phyloP scores from a whole-genome alignment of 1,140 invertebrate genomes.

The Cotesia glomerata region DNA sequence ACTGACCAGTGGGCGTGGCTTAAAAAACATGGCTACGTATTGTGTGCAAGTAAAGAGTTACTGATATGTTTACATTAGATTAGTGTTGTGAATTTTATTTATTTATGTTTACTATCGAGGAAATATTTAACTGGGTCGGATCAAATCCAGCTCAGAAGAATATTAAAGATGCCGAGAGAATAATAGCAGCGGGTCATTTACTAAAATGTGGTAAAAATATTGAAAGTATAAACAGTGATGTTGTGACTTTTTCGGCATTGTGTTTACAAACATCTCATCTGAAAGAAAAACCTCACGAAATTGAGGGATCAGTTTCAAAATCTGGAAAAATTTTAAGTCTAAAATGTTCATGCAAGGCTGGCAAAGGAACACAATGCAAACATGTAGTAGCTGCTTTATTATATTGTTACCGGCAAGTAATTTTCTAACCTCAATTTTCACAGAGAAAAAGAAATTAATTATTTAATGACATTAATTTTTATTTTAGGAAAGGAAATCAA shows the following conservation, averaged over 20 bases:
- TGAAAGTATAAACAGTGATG: neutral
- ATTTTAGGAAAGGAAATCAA: too few relatives aligned
- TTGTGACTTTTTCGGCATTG: conserved; percentile 1
- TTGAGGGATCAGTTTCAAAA: conserved; percentile 8
- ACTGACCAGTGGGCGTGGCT: too few relatives aligned
- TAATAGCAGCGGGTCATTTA: neutral
- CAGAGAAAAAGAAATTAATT: too few relatives aligned
- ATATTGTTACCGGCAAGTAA: conserved; percentile 21
- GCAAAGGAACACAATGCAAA: conserved; percentile 16
- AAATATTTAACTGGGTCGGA: conserved; percentile 1
- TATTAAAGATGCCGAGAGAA: neutral
- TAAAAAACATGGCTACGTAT: too few relatives aligned
- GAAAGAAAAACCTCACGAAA: conserved; percentile 22
- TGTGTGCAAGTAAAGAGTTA: too few relatives aligned
- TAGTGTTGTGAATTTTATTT: too few relatives aligned
- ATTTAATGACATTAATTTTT: too few relatives aligned
- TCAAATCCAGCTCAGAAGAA: conserved; percentile 13
- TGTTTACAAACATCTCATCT: conserved; percentile 25
- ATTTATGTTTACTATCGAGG: neutral
- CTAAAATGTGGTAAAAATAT: conserved; percentile 14
- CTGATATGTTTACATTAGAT: too few relatives aligned
- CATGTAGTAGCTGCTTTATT: conserved; percentile 20
- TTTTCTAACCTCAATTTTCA: neutral
- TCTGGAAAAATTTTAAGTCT: conserved; percentile 8
- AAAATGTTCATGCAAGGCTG: conserved; percentile 24